Conservation (phyloP, 1,140 invertebrate species). For the Megalonaias nervosa region DNA sequence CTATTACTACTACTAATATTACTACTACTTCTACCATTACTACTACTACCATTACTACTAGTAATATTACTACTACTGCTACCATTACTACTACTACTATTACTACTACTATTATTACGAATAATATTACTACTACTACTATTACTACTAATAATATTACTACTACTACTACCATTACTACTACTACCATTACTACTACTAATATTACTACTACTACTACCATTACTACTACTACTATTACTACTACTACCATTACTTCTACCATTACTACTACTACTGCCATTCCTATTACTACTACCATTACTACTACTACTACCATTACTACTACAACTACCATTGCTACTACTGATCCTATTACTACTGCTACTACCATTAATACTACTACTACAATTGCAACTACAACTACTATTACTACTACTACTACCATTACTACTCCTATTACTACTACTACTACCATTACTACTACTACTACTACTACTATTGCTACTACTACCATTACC, state of each 20-base stretch:
- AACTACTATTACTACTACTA: not conserved
- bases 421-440: not conserved
- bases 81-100: conserved; percentile 4
- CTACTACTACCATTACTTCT: too few relatives aligned
- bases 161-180: conserved; percentile 2
- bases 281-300: conserved; percentile 2
- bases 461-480: too few relatives aligned
- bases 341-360: conserved; percentile 1
- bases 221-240: conserved; percentile 2
- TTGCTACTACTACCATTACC: conserved; percentile 3
- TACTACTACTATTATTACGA: conserved; percentile 2
- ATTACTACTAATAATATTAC: conserved; percentile 1
- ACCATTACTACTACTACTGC: conserved; percentile 4
- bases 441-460: conserved; percentile 4
- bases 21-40: too few relatives aligned
- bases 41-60: conserved; percentile 1
- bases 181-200: conserved; percentile 4
- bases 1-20: too few relatives aligned
- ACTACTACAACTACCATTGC: conserved; percentile 1
- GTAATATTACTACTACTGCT: conserved; percentile 1
- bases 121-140: conserved; percentile 1
- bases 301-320: conserved; percentile 2
- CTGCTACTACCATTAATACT: not conserved
- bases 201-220: conserved; percentile 1
- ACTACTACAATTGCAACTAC: too few relatives aligned